Conservation (phyloP, 1,140 invertebrate genomes). For the Drosophila pallidifrons region DNA sequence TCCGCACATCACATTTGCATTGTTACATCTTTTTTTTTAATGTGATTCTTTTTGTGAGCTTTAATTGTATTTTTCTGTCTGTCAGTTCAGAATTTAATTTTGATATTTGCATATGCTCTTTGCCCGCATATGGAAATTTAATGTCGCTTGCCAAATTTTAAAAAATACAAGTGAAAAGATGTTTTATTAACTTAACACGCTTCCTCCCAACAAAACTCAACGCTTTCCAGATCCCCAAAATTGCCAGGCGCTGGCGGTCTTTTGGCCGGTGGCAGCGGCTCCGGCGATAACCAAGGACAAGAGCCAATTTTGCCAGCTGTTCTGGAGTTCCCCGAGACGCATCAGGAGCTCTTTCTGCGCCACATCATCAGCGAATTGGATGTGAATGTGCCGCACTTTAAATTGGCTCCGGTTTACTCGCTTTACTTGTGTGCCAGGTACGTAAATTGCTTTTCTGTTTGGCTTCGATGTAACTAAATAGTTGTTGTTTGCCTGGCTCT, state of each 20-base stretch:
- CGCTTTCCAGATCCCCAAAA: slow-evolving; percentile 66
- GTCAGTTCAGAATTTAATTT: slow-evolving; percentile 21
- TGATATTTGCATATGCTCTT: neutral
- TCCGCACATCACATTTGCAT: slow-evolving; percentile 29
- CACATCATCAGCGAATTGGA: slow-evolving; percentile 95
- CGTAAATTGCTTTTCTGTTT: slow-evolving; percentile 38
- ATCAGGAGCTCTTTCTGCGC: slow-evolving; percentile 95
- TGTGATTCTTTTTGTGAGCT: slow-evolving; percentile 33
- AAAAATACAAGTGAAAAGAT: slow-evolving; percentile 9
- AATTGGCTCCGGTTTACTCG: slow-evolving; percentile 97
- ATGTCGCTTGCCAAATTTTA: slow-evolving; percentile 17
- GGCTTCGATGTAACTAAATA: slow-evolving; percentile 4
- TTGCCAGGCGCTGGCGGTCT: slow-evolving; percentile 63
- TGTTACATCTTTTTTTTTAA: slow-evolving; percentile 1
- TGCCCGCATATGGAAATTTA: neutral
- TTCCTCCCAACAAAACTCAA: neutral
- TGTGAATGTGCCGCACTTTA: slow-evolving; percentile 93
- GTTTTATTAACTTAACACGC: slow-evolving; percentile 50
- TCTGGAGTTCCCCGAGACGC: slow-evolving; percentile 97
- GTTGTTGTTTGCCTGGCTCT: neutral
- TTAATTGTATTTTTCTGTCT: slow-evolving; percentile 18
- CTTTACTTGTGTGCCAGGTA: slow-evolving; percentile 95
- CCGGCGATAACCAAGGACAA: slow-evolving; percentile 86
- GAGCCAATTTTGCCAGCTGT: slow-evolving; percentile 97
- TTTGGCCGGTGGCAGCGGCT: slow-evolving; percentile 65